Evolutionary conservation across 2,797 vertebrate genomes (phyloP).

Genomic region (Ctenopoma kingsleyae): DNA sequence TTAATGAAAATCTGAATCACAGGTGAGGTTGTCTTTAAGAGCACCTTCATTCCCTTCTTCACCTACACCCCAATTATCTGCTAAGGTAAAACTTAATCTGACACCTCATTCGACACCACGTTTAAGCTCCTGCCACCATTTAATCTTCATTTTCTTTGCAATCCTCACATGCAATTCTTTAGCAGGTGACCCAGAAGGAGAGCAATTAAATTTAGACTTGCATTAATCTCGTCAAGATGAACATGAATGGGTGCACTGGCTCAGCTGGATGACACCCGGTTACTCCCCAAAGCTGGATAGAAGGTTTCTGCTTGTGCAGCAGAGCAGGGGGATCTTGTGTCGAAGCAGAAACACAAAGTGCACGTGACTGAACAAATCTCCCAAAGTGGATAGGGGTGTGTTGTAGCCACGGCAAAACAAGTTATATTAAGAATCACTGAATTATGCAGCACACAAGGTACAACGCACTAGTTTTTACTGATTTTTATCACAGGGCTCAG

Average conservation of each 20-base stretch:
- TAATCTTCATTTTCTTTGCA: slow-evolving; percentile 69
- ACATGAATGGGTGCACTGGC: slow-evolving; percentile 47
- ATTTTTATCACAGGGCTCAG: slow-evolving; percentile 7
- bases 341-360: slow-evolving; percentile 44
- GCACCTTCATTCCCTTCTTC: slow-evolving; percentile 20
- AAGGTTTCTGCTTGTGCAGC: slow-evolving; percentile 53
- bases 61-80: slow-evolving; percentile 40
- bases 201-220: slow-evolving; percentile 47
- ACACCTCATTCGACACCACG: slow-evolving; percentile 40
- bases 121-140: slow-evolving; percentile 43
- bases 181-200: slow-evolving; percentile 59
- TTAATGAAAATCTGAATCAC: slow-evolving; percentile 71
- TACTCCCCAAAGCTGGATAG: slow-evolving; percentile 50
- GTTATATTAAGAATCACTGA: slow-evolving; percentile 55
- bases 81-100: slow-evolving; percentile 47
- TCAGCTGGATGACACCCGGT: slow-evolving; percentile 42
- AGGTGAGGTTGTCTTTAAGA: slow-evolving; percentile 37
- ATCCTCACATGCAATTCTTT: slow-evolving; percentile 36
- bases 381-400: slow-evolving; percentile 30
- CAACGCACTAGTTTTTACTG: slow-evolving; percentile 3
- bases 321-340: slow-evolving; percentile 26
- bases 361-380: slow-evolving; percentile 57
- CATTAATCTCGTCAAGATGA: slow-evolving; percentile 63
- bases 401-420: slow-evolving; percentile 44
- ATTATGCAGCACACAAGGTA: slow-evolving; percentile 48